phyloP scores from a whole-genome alignment of 2,888 invertebrate genomes.

The Brenthis daphne region DNA sequence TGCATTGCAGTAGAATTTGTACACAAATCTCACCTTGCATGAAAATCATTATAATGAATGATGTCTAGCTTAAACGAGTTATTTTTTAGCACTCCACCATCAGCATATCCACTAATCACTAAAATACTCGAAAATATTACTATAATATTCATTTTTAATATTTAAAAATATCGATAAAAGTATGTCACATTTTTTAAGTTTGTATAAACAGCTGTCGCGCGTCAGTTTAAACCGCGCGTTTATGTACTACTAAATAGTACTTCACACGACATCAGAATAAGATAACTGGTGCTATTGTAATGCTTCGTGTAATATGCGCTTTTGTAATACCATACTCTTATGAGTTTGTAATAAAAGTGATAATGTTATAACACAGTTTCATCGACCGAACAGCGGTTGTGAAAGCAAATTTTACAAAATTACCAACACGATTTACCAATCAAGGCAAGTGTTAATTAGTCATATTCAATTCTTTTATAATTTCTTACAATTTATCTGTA shows the following conservation, averaged over 20 bases:
- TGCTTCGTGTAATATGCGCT: neutral
- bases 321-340: conserved; percentile 1
- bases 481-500: neutral
- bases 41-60: conserved; percentile 82
- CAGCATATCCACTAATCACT: conserved; percentile 21
- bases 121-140: conserved; percentile 3
- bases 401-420: conserved; percentile 23
- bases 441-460: neutral
- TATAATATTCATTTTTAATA: neutral
- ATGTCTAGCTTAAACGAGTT: conserved; percentile 77
- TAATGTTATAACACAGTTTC: neutral
- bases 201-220: conserved; percentile 24
- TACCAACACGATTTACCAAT: neutral
- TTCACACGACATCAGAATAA: conserved; percentile 2
- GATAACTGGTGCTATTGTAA: conserved; percentile 8
- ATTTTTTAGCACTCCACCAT: conserved; percentile 29
- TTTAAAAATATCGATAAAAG: neutral
- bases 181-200: conserved; percentile 21
- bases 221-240: conserved; percentile 32
- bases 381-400: neutral
- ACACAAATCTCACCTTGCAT: conserved; percentile 67
- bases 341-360: conserved; percentile 16
- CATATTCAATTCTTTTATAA: too few relatives aligned
- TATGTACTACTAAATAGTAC: conserved; percentile 37
- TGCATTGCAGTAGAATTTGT: neutral